Conservation (phyloP, 1,140 invertebrate genomes). For the Tyrophagus putrescentiae region DNA sequence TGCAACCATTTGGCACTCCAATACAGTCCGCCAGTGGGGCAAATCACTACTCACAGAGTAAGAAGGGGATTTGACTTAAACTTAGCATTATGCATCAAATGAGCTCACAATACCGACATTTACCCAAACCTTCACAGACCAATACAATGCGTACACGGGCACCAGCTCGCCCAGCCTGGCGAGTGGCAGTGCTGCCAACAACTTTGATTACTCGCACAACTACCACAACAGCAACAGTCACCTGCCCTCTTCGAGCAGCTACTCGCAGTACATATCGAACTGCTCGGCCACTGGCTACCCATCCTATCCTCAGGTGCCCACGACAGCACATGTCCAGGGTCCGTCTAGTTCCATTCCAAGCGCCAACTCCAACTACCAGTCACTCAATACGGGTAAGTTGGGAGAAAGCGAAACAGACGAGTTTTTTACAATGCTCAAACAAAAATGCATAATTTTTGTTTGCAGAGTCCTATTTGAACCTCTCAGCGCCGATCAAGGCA, state of each 20-base stretch:
- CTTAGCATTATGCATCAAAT: neutral
- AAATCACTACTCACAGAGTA: conserved; percentile 15
- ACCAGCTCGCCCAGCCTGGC: neutral
- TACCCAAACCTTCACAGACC: neutral
- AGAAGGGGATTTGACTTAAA: neutral
- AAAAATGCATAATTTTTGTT: no score
- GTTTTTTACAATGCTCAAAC: no score
- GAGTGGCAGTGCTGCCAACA: neutral
- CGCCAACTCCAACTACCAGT: no score
- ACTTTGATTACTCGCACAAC: neutral
- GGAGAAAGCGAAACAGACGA: no score
- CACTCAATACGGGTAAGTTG: no score
- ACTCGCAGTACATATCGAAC: neutral
- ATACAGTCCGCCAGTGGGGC: neutral
- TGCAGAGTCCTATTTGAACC: conserved; percentile 2
- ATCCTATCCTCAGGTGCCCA: neutral
- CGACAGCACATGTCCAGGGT: no score
- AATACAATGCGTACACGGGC: neutral
- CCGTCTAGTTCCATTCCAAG: no score
- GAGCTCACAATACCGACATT: neutral
- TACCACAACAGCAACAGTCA: neutral
- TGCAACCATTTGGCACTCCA: conserved; percentile 7
- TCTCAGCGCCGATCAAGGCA: neutral
- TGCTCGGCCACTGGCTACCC: neutral
- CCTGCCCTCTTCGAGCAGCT: neutral